Percentiles rank a stretch among this genome's conserved stretches.
Evolutionary conservation across 2,113 vertebrate genomes (phyloP).

Genomic region (Donacobius atricapilla): DNA sequence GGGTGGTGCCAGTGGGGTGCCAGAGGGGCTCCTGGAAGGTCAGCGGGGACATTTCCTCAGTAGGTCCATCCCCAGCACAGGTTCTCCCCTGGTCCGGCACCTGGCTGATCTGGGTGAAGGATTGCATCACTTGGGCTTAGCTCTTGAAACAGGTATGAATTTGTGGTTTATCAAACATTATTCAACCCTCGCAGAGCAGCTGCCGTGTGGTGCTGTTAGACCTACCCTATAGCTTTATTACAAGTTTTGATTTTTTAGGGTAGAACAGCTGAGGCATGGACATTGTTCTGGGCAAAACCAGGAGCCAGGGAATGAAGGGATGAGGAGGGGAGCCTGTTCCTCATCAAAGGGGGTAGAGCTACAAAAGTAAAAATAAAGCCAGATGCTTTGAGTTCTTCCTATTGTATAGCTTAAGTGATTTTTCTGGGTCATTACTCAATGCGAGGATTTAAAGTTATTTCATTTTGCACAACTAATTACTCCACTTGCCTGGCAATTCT

Average conservation of each 20-base stretch:
- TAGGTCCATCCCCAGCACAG: background rate
- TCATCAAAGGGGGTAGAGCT: slow-evolving; percentile 12
- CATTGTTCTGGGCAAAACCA: background rate
- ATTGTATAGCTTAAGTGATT: slow-evolving; percentile 51
- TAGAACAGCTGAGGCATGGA: background rate
- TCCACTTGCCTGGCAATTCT: slow-evolving; percentile 28
- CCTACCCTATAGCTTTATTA: background rate
- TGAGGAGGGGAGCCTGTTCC: background rate
- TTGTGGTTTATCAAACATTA: background rate
- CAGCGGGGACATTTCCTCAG: background rate
- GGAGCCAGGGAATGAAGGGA: background rate
- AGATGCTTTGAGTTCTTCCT: background rate
- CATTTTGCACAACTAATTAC: slow-evolving; percentile 62
- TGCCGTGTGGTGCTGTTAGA: background rate
- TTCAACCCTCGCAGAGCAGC: background rate
- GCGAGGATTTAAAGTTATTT: slow-evolving; percentile 38
- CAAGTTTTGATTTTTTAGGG: background rate
- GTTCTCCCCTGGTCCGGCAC: background rate
- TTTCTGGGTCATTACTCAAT: slow-evolving; percentile 57
- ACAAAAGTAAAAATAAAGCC: slow-evolving; percentile 30
- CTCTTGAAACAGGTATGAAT: background rate
- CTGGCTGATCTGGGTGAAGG: background rate
- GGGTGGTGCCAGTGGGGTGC: background rate
- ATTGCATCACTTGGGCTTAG: background rate
- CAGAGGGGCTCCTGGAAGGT: background rate